Percentiles rank a stretch among this genome's conserved stretches.
Evolutionary conservation across 2,888 invertebrate species (phyloP).

Genomic region (Papilio demoleus): DNA sequence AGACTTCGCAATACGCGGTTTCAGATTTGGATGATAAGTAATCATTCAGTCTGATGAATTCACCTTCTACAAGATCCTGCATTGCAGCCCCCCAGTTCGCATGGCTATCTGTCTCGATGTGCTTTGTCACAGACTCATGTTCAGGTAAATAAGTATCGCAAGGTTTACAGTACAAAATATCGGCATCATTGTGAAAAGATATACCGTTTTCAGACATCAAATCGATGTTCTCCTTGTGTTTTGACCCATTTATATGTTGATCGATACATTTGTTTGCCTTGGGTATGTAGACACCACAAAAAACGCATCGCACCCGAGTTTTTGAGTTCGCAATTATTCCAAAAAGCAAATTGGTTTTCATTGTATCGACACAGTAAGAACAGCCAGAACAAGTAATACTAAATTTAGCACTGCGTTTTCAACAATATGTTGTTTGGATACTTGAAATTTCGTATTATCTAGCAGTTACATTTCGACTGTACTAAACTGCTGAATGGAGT

Average conservation of each 20-base stretch:
- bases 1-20: slow-evolving; percentile 62
- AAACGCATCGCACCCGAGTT: slow-evolving; percentile 66
- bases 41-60: slow-evolving; percentile 61
- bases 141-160: slow-evolving; percentile 57
- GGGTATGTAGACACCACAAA: slow-evolving; percentile 68
- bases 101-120: slow-evolving; percentile 62
- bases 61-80: slow-evolving; percentile 64
- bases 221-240: slow-evolving; percentile 65
- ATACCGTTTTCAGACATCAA: slow-evolving; percentile 65
- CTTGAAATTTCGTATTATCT: slow-evolving; percentile 45
- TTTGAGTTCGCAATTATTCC: slow-evolving; percentile 66
- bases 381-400: slow-evolving; percentile 24
- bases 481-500: slow-evolving; percentile 16
- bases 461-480: slow-evolving; percentile 39
- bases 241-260: slow-evolving; percentile 66
- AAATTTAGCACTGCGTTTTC: slow-evolving; percentile 2
- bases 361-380: slow-evolving; percentile 48
- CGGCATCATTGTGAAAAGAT: slow-evolving; percentile 50
- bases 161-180: slow-evolving; percentile 60
- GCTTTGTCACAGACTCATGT: slow-evolving; percentile 60
- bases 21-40: slow-evolving; percentile 62
- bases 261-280: slow-evolving; percentile 70
- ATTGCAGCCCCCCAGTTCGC: slow-evolving; percentile 64
- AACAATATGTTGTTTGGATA: slow-evolving; percentile 36
- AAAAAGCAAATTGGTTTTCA: slow-evolving; percentile 63